Conservation (phyloP, 2,888 invertebrate genomes). For the Eupithecia dodoneata region DNA sequence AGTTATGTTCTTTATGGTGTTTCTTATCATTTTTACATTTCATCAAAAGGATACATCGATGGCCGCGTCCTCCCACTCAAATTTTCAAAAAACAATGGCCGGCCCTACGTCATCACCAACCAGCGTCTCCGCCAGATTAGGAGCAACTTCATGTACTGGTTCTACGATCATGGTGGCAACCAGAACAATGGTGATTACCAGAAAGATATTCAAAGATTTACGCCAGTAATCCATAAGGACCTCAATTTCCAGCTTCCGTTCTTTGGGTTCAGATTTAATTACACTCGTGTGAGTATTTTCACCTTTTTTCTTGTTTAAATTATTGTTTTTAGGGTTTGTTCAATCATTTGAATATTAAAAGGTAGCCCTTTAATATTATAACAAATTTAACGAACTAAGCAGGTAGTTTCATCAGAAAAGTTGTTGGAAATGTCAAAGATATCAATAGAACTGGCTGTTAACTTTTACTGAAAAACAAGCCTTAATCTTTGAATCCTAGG, state of each 20-base stretch:
- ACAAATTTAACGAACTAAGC: too few relatives aligned
- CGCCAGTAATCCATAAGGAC: constrained; percentile 94
- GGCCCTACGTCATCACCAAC: background rate
- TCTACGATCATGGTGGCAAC: constrained; percentile 91
- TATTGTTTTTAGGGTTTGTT: too few relatives aligned
- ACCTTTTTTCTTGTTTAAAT: background rate
- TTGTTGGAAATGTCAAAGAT: too few relatives aligned
- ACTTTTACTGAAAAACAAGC: background rate
- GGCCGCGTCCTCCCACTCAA: background rate
- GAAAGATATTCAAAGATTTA: constrained; percentile 91
- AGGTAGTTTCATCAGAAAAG: background rate
- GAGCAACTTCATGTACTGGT: constrained; percentile 93
- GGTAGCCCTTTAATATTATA: too few relatives aligned
- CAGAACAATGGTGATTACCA: constrained; percentile 92
- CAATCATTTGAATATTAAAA: too few relatives aligned
- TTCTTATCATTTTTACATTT: background rate
- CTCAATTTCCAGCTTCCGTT: constrained; percentile 97
- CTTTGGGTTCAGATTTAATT: constrained; percentile 96
- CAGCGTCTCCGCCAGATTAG: constrained; percentile 77
- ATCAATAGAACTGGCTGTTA: too few relatives aligned
- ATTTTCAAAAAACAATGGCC: background rate
- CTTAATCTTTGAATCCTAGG: background rate
- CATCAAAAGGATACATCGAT: background rate
- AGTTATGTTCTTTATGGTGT: too few relatives aligned
- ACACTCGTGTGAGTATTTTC: constrained; percentile 89